These are phyloP conservation scores for Festucalex cinctus DNA, from an alignment of 2,113 vertebrate genomes.

Conservation along the genomic window DNA sequence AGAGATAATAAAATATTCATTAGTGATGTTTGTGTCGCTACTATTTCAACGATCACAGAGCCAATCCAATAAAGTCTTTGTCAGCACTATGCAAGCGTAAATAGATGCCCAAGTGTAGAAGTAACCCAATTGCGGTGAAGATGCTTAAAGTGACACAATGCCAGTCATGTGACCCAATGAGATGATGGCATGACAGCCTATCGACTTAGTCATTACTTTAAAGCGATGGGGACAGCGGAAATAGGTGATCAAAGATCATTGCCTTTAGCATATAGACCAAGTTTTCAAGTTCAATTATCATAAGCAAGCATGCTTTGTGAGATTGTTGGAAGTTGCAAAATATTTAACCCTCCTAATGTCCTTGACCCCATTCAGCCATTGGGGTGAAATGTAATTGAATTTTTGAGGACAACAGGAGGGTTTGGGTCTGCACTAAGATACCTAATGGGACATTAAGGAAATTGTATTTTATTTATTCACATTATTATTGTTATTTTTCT, in stretches of 20 bases:
- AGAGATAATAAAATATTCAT: not conserved
- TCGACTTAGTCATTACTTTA: conserved; percentile 11
- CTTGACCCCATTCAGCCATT: no score
- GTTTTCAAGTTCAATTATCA: no score
- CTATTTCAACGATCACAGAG: not conserved
- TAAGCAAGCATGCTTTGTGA: not conserved
- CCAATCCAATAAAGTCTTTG: not conserved
- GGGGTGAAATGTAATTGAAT: no score
- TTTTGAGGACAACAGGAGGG: no score
- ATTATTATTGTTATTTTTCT: no score
- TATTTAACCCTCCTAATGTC: no score
- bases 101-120: conserved; percentile 28
- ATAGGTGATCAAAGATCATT: conserved; percentile 12
- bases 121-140: conserved; percentile 7
- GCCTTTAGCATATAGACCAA: not conserved
- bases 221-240: conserved; percentile 3
- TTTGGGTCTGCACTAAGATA: no score
- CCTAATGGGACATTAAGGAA: no score
- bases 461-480: no score
- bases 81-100: conserved; percentile 1
- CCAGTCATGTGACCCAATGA: conserved; percentile 20
- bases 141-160: conserved; percentile 12
- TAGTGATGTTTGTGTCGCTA: not conserved
- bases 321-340: not conserved
- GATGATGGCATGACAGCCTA: not conserved